Evolutionary conservation across 2,113 vertebrate species (phyloP).

Genomic region (Sprattus sprattus): DNA sequence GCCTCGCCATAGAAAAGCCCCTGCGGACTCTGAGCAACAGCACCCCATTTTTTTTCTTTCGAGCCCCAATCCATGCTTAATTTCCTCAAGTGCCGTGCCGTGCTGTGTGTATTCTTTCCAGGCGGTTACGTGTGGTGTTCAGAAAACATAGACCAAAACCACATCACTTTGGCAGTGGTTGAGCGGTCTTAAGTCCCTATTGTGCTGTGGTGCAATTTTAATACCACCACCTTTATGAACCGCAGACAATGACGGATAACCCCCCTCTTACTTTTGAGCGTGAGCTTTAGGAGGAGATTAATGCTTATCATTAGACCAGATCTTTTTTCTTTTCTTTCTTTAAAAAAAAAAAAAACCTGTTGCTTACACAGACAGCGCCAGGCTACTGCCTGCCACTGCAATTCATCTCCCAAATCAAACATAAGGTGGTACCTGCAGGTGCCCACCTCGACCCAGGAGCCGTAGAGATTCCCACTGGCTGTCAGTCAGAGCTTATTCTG

Average conservation of each 20-base stretch:
- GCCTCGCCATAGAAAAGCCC: slow-evolving; percentile 29
- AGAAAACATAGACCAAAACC: neutral
- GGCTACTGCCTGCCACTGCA: neutral
- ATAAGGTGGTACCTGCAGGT: neutral
- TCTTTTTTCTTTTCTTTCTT: neutral
- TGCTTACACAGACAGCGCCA: neutral
- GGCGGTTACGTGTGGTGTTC: neutral
- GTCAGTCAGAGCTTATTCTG: slow-evolving; percentile 60
- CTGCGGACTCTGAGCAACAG: slow-evolving; percentile 13
- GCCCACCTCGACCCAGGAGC: neutral
- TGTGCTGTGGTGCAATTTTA: neutral
- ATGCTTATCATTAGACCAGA: neutral
- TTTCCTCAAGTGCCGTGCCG: slow-evolving; percentile 34
- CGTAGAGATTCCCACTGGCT: slow-evolving; percentile 30
- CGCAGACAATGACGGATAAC: neutral
- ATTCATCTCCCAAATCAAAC: neutral
- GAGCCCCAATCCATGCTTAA: slow-evolving; percentile 32
- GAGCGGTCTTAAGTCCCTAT: neutral
- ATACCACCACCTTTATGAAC: no score
- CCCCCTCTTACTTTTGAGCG: neutral
- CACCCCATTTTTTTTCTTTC: slow-evolving; percentile 20
- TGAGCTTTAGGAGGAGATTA: neutral
- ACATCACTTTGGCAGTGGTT: neutral
- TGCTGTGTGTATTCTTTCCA: slow-evolving; percentile 13
- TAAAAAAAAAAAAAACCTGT: no score